phyloP scores from a whole-genome alignment of 2,113 vertebrate species.

The Odobenus rosmarus region DNA sequence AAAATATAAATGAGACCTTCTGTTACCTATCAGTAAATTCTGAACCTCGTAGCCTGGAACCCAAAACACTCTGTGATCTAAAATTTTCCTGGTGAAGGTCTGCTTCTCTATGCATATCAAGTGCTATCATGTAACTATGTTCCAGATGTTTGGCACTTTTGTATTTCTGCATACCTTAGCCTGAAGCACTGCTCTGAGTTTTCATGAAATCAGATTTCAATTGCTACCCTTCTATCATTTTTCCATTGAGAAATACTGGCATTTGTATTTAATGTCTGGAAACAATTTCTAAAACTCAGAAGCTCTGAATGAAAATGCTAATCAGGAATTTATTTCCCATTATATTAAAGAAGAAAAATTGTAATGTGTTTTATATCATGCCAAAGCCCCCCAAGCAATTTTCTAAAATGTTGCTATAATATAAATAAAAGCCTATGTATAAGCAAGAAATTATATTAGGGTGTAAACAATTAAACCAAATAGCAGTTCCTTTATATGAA shows the following conservation, averaged over 20 bases:
- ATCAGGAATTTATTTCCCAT: constrained; percentile 12
- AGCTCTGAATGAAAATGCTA: background rate
- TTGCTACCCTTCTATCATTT: background rate
- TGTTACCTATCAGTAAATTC: background rate
- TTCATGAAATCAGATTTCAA: background rate
- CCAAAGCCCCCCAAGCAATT: background rate
- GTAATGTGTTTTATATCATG: background rate
- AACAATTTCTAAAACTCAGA: constrained; percentile 3
- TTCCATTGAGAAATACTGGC: background rate
- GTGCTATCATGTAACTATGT: background rate
- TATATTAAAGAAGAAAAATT: constrained; percentile 21
- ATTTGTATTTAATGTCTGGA: background rate
- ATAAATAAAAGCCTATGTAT: background rate
- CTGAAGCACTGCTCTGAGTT: background rate
- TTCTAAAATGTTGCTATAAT: background rate
- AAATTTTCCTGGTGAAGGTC: background rate
- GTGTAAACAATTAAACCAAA: background rate
- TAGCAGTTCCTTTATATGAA: background rate
- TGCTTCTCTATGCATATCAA: background rate
- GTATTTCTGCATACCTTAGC: background rate
- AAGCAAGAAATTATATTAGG: background rate
- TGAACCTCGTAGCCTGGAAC: background rate
- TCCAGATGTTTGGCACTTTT: background rate
- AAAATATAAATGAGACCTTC: background rate
- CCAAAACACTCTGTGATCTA: background rate